Evolutionary conservation across 2,888 invertebrate species (phyloP).

Genomic region (Apeira syringaria): DNA sequence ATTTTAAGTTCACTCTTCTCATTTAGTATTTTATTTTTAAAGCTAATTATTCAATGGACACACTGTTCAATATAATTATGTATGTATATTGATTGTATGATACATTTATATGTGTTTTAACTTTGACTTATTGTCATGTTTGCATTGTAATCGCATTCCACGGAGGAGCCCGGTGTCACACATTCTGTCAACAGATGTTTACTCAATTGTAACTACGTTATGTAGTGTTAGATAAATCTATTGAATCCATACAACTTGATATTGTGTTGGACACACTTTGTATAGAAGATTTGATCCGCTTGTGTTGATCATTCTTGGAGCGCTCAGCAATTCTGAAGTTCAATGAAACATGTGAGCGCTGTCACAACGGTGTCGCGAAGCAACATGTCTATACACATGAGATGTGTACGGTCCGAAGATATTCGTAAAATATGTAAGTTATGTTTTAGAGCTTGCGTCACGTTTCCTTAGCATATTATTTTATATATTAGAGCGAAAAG

Average conservation of each 20-base stretch:
- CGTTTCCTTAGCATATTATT: conserved; percentile 42
- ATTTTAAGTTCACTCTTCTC: conserved; percentile 57
- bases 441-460: conserved; percentile 44
- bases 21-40: conserved; percentile 57
- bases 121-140: conserved; percentile 22
- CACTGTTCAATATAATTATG: conserved; percentile 52
- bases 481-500: conserved; percentile 44
- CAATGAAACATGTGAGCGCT: background rate
- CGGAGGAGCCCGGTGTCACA: conserved; percentile 8
- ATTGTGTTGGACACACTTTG: background rate
- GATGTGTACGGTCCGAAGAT: conserved; percentile 14
- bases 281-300: background rate
- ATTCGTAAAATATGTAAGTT: conserved; percentile 34
- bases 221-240: conserved; percentile 4
- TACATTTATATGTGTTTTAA: conserved; percentile 31
- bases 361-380: conserved; percentile 2
- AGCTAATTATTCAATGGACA: conserved; percentile 56
- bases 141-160: conserved; percentile 31
- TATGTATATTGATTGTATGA: conserved; percentile 37
- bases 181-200: background rate
- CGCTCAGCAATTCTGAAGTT: background rate
- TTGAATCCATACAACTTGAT: background rate
- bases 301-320: background rate
- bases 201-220: conserved; percentile 5
- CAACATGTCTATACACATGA: conserved; percentile 6